phyloP scores from a whole-genome alignment of 2,888 invertebrate species.

The Rhopalosiphum nymphaeae region DNA sequence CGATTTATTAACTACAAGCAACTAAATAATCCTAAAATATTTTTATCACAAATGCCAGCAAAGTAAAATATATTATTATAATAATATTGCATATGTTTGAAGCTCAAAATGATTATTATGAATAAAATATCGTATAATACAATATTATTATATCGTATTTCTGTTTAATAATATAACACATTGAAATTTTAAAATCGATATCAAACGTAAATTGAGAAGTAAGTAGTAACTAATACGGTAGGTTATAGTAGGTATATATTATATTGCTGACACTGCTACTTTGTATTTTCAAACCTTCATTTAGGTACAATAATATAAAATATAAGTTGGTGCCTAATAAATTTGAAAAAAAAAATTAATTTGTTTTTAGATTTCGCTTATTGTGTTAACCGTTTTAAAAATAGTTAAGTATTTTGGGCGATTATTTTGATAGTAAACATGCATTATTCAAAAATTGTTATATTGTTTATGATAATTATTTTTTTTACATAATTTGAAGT shows the following conservation, averaged over 20 bases:
- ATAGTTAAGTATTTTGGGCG: background rate
- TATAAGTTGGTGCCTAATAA: background rate
- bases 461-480: background rate
- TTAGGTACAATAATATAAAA: background rate
- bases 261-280: background rate
- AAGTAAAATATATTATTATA: too few relatives aligned
- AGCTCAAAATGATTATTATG: background rate
- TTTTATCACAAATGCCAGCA: background rate
- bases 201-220: background rate
- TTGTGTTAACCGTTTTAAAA: background rate
- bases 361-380: background rate
- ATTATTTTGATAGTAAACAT: background rate
- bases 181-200: background rate
- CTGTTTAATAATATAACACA: background rate
- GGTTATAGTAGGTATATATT: background rate
- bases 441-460: background rate
- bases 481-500: background rate
- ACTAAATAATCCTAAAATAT: background rate
- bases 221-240: background rate
- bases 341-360: background rate
- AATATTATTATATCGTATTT: background rate
- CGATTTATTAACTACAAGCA: background rate
- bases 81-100: background rate
- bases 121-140: background rate
- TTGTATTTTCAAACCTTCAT: background rate